Evolutionary conservation across 2,113 vertebrate genomes (phyloP), one percentile per base, ranked within the genome.

Genomic region (Halcyon senegalensis): DNA sequence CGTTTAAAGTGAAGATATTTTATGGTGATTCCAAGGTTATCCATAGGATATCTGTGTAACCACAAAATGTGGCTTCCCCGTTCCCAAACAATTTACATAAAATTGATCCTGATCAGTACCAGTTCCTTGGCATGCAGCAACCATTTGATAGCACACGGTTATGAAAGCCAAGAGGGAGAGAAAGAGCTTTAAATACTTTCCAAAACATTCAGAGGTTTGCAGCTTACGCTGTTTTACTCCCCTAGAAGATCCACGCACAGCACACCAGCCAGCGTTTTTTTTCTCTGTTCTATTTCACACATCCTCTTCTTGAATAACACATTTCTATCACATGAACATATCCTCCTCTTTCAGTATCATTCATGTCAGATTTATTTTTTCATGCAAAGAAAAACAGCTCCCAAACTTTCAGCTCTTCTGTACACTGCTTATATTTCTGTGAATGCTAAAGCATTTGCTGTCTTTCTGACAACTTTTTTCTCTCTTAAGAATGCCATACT

Each of bases 251-350:
- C 56, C 67, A 67, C 0, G 16, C 60, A 62, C 72, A 68, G 58
- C 74, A 82, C 69, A 87, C 20, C 69, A 91, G 69, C 51, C 91
- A 84, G 69, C 3, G 4, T 91, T 87, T 87, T 67, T 74, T 48
- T 93, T 53, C 85, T 72, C 76, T 68, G 51, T 62, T 93, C 90
- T 90, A 77, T 93, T 93, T 96, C 89, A 95, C 95, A 95, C 96
- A 93, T 94, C 69, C 92, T 89, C 76, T 27, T 93, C 84, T 84
- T 89, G 84, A 82, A 81, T 69, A 95, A 89, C 58, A 51, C 86
- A 76, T 94, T 89, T 68, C 74, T 69, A 78, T 53, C 86, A 66
- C 56, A 89, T 94, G 96, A 94, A 95, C 60, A 90, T 60, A 94
- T 59, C 76, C 72, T 92, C 53, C 5, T 5, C 91, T 91, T 77